Evolutionary conservation across 1,140 invertebrate genomes (phyloP).

Genomic region (Aphelinus certus): DNA sequence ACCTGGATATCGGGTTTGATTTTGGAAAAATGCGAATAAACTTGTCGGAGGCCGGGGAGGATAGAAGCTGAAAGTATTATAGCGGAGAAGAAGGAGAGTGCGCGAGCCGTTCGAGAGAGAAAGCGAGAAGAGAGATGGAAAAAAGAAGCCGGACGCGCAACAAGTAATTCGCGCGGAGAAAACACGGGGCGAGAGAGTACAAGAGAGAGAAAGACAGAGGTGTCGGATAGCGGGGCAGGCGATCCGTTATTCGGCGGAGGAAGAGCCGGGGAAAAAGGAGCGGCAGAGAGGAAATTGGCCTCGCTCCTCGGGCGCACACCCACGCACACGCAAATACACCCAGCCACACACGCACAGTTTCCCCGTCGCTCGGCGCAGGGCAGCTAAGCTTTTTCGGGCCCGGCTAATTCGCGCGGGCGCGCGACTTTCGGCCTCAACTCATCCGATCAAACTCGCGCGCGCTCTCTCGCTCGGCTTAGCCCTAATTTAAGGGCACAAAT

Average conservation of each 20-base stretch:
- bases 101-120: too few relatives aligned
- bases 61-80: constrained; percentile 4
- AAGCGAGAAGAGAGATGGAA: neutral
- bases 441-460: constrained; percentile 60
- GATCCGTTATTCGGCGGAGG: too few relatives aligned
- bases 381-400: neutral
- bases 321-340: too few relatives aligned
- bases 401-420: constrained; percentile 23
- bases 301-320: too few relatives aligned
- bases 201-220: too few relatives aligned
- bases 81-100: neutral
- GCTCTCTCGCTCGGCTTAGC: constrained; percentile 54
- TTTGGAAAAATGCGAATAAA: too few relatives aligned
- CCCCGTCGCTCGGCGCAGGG: neutral
- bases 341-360: neutral
- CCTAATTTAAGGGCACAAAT: constrained; percentile 67
- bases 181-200: constrained; percentile 8
- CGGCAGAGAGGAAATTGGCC: too few relatives aligned
- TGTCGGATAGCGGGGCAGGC: too few relatives aligned
- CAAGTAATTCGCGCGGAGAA: constrained; percentile 36
- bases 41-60: neutral
- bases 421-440: constrained; percentile 54
- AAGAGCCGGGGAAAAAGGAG: too few relatives aligned
- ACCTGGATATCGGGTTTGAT: too few relatives aligned
- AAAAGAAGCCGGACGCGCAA: constrained; percentile 20